A percentile compares a stretch with the other conserved stretches of the same genome.
Evolutionary conservation across 2,888 invertebrate species (phyloP).

Genomic region (Anarsia innoxiella): DNA sequence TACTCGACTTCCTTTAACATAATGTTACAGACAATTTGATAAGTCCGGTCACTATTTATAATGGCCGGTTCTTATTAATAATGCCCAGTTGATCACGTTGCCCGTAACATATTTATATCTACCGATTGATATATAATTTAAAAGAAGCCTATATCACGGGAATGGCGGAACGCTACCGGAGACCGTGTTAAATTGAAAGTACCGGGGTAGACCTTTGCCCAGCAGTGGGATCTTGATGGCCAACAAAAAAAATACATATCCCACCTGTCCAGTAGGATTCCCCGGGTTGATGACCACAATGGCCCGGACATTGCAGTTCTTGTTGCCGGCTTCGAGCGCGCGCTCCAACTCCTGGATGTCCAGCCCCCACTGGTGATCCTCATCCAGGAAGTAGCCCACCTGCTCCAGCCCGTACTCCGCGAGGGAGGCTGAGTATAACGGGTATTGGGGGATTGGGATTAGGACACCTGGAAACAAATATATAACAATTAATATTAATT

Average conservation of each 20-base stretch:
- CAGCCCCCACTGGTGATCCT: conserved; percentile 89
- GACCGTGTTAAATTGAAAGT: neutral
- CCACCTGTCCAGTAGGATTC: conserved; percentile 89
- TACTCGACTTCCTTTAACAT: too few species aligned
- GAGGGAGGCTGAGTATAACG: conserved; percentile 94
- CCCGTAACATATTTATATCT: neutral
- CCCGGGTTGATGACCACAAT: conserved; percentile 96
- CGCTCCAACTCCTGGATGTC: conserved; percentile 85
- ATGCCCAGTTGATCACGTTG: neutral
- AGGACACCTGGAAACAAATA: conserved; percentile 93
- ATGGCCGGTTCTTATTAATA: neutral
- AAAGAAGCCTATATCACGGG: neutral
- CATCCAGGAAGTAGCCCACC: conserved; percentile 92
- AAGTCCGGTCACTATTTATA: too few species aligned
- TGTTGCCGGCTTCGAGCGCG: conserved; percentile 64
- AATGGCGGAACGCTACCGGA: neutral
- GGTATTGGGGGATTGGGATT: conserved; percentile 98
- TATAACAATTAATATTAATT: too few species aligned
- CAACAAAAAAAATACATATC: neutral
- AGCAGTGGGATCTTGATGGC: neutral
- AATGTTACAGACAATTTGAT: too few species aligned
- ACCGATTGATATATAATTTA: too few species aligned
- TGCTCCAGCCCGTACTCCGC: conserved; percentile 90
- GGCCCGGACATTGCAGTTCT: conserved; percentile 81
- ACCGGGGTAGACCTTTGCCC: neutral